These are phyloP conservation scores for Cephus pulcher DNA, from an alignment of 2,888 invertebrate genomes.

Conservation along the genomic window DNA sequence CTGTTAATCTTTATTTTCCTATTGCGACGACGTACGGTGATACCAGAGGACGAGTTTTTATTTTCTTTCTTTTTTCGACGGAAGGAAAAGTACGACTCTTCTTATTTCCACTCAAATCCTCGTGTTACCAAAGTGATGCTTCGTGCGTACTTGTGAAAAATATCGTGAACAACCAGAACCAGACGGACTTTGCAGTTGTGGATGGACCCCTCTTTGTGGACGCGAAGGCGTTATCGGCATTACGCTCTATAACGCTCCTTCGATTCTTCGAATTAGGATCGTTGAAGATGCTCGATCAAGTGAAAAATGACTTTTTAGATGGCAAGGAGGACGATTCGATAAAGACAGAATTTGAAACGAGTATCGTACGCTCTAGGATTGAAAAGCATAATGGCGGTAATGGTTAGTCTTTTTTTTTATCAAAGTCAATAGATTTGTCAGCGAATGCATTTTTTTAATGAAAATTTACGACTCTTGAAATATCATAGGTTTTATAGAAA, in stretches of 20 bases:
- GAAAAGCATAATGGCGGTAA: conserved; percentile 26
- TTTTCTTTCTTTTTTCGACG: not conserved
- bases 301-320: conserved; percentile 43
- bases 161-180: not conserved
- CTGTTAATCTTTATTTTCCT: not conserved
- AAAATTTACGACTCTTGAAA: not conserved
- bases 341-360: conserved; percentile 40
- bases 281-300: conserved; percentile 43
- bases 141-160: not conserved
- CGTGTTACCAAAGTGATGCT: not conserved
- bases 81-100: not conserved
- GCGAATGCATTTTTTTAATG: not conserved
- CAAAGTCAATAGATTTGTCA: not conserved
- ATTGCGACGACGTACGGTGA: not conserved
- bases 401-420: not conserved
- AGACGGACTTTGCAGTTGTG: not conserved
- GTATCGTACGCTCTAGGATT: conserved; percentile 35
- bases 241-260: conserved; percentile 26
- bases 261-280: conserved; percentile 2
- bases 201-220: conserved; percentile 34
- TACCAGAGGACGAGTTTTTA: not conserved
- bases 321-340: conserved; percentile 36
- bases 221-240: conserved; percentile 36
- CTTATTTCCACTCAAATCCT: not conserved
- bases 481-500: not conserved